Conservation (phyloP, 1,140 invertebrate genomes). For the Drosophila tristis region DNA sequence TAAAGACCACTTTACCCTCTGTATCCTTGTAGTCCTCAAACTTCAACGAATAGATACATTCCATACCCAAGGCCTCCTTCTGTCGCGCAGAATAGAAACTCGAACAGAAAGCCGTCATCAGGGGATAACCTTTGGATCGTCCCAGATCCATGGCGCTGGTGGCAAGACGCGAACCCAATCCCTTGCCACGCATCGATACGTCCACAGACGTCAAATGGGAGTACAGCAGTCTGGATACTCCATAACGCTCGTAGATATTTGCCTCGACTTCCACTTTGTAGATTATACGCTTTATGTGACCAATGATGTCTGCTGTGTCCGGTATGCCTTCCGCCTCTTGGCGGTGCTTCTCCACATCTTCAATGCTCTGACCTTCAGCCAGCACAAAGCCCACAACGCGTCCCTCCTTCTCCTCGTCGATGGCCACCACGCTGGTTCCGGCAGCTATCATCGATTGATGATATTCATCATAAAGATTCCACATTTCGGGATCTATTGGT, state of each 20-base stretch:
- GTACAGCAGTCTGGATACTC: constrained; percentile 36
- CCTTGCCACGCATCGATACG: constrained; percentile 37
- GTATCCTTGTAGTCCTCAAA: constrained; percentile 46
- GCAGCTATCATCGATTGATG: constrained; percentile 36
- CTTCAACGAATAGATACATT: constrained; percentile 28
- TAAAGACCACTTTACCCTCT: constrained; percentile 40
- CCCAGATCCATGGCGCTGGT: constrained; percentile 45
- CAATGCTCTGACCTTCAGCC: constrained; percentile 9
- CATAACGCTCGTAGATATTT: constrained; percentile 38
- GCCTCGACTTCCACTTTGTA: constrained; percentile 35
- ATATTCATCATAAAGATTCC: constrained; percentile 18
- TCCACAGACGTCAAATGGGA: constrained; percentile 45
- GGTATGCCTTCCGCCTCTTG: constrained; percentile 20
- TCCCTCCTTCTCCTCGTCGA: constrained; percentile 12
- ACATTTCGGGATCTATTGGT: constrained; percentile 1
- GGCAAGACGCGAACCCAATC: constrained; percentile 39
- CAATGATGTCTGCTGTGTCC: background rate
- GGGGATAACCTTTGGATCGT: constrained; percentile 31
- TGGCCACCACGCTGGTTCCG: constrained; percentile 43
- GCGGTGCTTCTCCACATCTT: constrained; percentile 46
- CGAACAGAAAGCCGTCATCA: constrained; percentile 48
- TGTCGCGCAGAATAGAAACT: constrained; percentile 52
- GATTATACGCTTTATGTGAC: constrained; percentile 16
- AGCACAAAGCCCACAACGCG: constrained; percentile 45
- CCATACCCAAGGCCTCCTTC: constrained; percentile 46